phyloP scores from a whole-genome alignment of 2,888 invertebrate species.

The Ferrisia virgata region DNA sequence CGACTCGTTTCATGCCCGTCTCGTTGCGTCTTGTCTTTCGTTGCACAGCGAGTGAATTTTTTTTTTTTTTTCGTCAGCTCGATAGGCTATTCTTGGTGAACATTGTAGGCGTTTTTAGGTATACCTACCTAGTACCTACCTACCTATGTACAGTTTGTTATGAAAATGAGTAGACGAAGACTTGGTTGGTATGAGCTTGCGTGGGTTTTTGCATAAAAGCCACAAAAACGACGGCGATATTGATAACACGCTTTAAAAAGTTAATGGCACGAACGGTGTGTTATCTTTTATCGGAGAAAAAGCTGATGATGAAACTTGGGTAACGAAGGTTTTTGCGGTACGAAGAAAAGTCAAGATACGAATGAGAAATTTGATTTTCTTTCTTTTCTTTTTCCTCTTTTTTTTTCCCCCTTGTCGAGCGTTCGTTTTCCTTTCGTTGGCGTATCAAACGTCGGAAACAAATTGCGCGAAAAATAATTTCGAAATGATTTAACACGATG shows the following conservation, averaged over 20 bases:
- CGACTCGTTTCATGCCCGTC: background rate
- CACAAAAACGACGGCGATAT: background rate
- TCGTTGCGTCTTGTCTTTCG: too few species aligned
- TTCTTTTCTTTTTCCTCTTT: too few species aligned
- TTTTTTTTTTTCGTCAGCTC: too few species aligned
- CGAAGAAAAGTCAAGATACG: background rate
- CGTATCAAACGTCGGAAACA: background rate
- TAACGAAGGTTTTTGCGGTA: background rate
- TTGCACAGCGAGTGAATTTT: too few species aligned
- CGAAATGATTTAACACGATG: background rate
- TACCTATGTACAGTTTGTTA: too few species aligned
- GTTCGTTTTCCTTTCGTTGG: background rate
- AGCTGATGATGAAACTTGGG: background rate
- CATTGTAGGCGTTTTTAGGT: too few species aligned
- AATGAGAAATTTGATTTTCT: background rate
- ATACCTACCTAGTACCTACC: too few species aligned
- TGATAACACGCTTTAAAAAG: background rate
- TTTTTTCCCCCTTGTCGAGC: background rate
- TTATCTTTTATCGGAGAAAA: background rate
- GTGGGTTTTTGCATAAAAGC: background rate
- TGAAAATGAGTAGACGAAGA: too few species aligned
- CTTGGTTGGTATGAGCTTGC: background rate
- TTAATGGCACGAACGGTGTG: background rate
- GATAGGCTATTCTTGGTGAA: too few species aligned
- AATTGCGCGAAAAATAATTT: conserved; percentile 20